Evolutionary conservation across 1,140 invertebrate species (phyloP).

Genomic region (Sinella curviseta): DNA sequence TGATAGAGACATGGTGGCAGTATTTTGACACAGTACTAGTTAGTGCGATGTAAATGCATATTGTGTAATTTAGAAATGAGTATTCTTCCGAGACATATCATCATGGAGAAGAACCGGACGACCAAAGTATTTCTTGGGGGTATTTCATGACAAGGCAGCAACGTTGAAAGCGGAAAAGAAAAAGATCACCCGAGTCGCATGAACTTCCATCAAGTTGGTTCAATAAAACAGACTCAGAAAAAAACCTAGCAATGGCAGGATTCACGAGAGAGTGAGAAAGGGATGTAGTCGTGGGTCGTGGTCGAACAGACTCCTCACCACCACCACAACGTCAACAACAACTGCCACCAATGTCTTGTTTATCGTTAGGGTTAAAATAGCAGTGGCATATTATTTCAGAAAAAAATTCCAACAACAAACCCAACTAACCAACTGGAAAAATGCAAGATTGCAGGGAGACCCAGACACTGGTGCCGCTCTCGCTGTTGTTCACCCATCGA

Average conservation of each 20-base stretch:
- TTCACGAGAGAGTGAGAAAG: not conserved
- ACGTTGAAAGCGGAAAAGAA: too few species aligned
- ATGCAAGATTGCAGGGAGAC: constrained; percentile 13
- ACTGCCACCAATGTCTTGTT: not conserved
- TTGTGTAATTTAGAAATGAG: too few species aligned
- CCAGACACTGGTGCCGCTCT: not conserved
- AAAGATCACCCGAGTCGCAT: not conserved
- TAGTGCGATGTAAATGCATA: too few species aligned
- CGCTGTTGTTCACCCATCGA: too few species aligned
- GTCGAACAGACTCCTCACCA: not conserved
- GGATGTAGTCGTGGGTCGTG: not conserved
- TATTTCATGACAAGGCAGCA: too few species aligned
- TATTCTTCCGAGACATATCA: too few species aligned
- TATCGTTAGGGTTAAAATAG: not conserved
- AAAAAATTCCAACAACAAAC: not conserved
- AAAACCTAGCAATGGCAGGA: not conserved
- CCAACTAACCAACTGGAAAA: constrained; percentile 1
- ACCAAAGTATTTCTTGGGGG: too few species aligned
- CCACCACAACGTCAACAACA: not conserved
- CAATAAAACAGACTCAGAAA: constrained; percentile 2
- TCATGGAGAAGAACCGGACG: too few species aligned
- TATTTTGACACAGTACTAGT: too few species aligned
- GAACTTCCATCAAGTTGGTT: constrained; percentile 17
- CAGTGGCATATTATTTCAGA: not conserved
- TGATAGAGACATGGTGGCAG: too few species aligned